Percentiles rank a stretch among this genome's conserved stretches.
These are phyloP conservation scores for Drosophila bocqueti DNA, from an alignment of 1,140 invertebrate genomes.

Conservation along the genomic window DNA sequence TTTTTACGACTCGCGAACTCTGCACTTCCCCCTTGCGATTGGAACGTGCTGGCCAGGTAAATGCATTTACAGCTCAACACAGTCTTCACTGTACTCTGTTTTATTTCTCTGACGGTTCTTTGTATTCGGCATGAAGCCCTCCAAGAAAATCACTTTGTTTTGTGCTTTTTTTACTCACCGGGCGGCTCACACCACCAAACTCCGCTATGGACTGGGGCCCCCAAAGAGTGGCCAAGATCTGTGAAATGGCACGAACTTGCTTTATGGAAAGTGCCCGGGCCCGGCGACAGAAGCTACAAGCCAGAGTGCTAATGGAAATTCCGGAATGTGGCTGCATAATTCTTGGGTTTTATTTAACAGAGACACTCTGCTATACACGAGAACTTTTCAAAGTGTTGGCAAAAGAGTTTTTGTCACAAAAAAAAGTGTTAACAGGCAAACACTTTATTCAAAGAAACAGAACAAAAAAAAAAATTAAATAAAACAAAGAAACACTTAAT, in stretches of 20 bases:
- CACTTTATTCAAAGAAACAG: background rate
- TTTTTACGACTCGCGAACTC: slow-evolving; percentile 46
- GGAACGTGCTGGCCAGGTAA: slow-evolving; percentile 35
- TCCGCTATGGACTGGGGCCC: slow-evolving; percentile 5
- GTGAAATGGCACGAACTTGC: slow-evolving; percentile 36
- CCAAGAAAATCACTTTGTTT: slow-evolving; percentile 32
- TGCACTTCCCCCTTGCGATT: slow-evolving; percentile 14
- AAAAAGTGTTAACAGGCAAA: background rate
- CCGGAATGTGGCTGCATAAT: slow-evolving; percentile 26
- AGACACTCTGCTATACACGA: background rate
- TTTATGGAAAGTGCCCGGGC: slow-evolving; percentile 16
- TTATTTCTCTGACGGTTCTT: background rate
- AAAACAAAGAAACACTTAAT: too few species aligned
- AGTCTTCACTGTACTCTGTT: slow-evolving; percentile 23
- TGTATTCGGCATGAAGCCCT: background rate
- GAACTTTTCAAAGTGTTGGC: background rate
- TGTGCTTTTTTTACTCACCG: background rate
- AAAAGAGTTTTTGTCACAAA: background rate
- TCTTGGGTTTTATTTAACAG: slow-evolving; percentile 10
- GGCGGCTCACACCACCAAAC: slow-evolving; percentile 21
- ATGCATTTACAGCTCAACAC: slow-evolving; percentile 20
- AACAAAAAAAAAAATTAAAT: too few species aligned
- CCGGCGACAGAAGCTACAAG: slow-evolving; percentile 6
- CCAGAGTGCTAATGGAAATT: slow-evolving; percentile 32
- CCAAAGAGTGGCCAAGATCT: slow-evolving; percentile 10